Base-by-base conservation (phyloP, 1,140 invertebrate genomes). In the Neodiprion fabricii region DNA sequence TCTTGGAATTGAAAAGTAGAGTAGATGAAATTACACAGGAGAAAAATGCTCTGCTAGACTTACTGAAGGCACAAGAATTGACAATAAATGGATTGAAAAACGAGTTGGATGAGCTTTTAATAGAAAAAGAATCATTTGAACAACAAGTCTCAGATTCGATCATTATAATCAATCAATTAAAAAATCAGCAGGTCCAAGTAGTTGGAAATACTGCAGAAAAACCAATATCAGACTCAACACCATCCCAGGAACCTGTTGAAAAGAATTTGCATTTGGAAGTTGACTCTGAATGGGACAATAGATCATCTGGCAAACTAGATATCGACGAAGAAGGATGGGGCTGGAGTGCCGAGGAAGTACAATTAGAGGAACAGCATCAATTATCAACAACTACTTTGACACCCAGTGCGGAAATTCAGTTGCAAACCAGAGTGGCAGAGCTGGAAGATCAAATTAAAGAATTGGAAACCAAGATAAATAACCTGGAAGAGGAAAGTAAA, bases 401-500 rank as follows among this genome's bases (percentile, higher is more conserved):
- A 72, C 76, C 79, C 7, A 75, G 23, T n/a, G 7, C 48, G 1
- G 78, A 82, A 73, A 72, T 82, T 65, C 80, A 84, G 74, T 77
- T 84, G 48, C 78, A 86, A 68, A 75, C 78, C 1, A 83, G 86
- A 72, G 79, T 91, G 47, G 84, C 84, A 12, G 82, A 88, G 28
- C 82, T 91, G 10, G 82, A 91, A 74, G 87, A 89, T 23, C 84
- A 83, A 67, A 85, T 92, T 1, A 84, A 83, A 48, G 87, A 91
- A 17, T 70, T 92, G 1, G 87, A 91, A 78, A 72, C 82, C 0
- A 89, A 92, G 70, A 87, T 89, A 48, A 78, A 85, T 2, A 84
- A 82, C 17, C 76, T 91, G 7, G 81, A 88, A n/a, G 87, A 91
- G 28, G 92, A 94, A 68, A 86, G 92, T 9, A 89, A 90, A 74